Evolutionary conservation across 2,888 invertebrate genomes (phyloP).

Genomic region (Hirtodrosophila histrioides): DNA sequence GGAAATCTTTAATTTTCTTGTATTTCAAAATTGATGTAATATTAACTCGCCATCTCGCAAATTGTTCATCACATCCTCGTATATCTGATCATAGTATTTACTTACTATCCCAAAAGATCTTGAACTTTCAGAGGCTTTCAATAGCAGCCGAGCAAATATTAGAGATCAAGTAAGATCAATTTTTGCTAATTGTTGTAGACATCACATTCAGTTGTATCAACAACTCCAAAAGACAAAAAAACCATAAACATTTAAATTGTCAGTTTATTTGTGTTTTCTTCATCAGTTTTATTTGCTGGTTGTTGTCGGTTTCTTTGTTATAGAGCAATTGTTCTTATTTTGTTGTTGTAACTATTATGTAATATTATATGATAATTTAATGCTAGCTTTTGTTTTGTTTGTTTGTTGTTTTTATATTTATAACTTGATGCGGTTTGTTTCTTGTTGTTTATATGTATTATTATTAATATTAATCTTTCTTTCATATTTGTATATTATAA

Average conservation of each 20-base stretch:
- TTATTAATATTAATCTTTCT: constrained; percentile 36
- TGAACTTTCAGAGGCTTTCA: no score
- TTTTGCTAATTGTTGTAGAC: not conserved
- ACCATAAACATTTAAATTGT: constrained; percentile 19
- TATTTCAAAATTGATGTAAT: no score
- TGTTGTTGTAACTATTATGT: constrained; percentile 65
- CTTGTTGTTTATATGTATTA: constrained; percentile 20
- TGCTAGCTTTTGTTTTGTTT: constrained; percentile 52
- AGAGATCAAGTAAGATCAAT: not conserved
- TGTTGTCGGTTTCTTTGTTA: constrained; percentile 51
- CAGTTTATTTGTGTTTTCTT: constrained; percentile 20
- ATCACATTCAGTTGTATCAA: constrained; percentile 26
- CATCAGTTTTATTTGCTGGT: constrained; percentile 60
- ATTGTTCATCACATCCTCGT: no score
- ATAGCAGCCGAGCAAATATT: not conserved
- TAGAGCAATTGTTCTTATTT: constrained; percentile 55
- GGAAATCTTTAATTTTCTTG: no score
- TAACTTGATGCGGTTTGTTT: constrained; percentile 52
- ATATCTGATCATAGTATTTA: no score
- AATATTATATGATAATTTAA: constrained; percentile 71
- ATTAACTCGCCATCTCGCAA: no score
- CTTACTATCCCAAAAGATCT: no score
- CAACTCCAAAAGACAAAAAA: constrained; percentile 9
- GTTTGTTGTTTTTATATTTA: constrained; percentile 23
- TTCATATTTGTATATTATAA: constrained; percentile 40